Evolutionary conservation across 1,140 invertebrate genomes (phyloP), one percentile per base, ranked within the genome.

Genomic region (Rhynchophorus ferrugineus): DNA sequence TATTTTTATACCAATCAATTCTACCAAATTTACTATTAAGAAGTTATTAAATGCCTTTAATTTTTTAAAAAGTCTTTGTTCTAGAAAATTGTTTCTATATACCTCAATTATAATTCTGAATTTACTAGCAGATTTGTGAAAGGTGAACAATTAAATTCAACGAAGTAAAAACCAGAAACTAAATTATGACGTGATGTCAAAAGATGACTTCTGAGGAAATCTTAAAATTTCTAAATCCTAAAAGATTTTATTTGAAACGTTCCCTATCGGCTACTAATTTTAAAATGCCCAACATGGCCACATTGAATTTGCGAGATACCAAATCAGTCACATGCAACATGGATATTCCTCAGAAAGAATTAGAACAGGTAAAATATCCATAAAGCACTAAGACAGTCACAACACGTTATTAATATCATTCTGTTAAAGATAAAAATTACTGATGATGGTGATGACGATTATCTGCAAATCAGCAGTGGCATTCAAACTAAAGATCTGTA

Each of bases 191-290:
- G 41, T 51, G 39, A 51, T 24, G 34, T n/a, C n/a, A n/a, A n/a
- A 49, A 50, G 49, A 57, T 57, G 55, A 49, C 55, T 49, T 57
- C 55, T 14, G 49, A 57, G 42, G 44, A 57, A 24, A 50, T 47
- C 8, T 5, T 53, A 36, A 29, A 52, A 44, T 47, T 47, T 44
- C 44, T 49, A 38, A 57, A 44, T 44, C 24, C 41, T 6, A 50
- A 42, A 47, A 24, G 44, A 7, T 20, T 49, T 37, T 36, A 29
- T 9, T 29, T 58, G n/a, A 44, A 49, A 44, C 41, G 51, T 21
- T 58, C 56, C 14, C 43, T 38, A 16, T 58, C 56, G 21, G 49
- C 47, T 13, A 54, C 56, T 2, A 37, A 43, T 19, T 14, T 58
- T n/a, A 45, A 42, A 2, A 2, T 49, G 8, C 43, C 44, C 3